Conservation (phyloP, 1,140 invertebrate species). For the Rhizoglyphus robini region DNA sequence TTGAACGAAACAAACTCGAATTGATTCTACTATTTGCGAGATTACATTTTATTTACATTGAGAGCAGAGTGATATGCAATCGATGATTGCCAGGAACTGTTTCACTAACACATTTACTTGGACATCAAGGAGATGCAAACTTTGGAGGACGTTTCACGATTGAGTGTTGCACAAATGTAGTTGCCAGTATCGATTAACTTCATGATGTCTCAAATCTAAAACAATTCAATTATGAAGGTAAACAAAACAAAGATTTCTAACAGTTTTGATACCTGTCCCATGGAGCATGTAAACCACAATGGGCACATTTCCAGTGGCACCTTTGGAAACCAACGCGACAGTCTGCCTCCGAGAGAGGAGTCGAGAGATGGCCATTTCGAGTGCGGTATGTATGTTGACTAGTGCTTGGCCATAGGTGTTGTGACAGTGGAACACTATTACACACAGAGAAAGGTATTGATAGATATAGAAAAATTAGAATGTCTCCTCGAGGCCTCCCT, state of each 20-base stretch:
- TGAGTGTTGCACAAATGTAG: slow-evolving; percentile 62
- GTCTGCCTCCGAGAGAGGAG: slow-evolving; percentile 64
- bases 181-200: slow-evolving; percentile 63
- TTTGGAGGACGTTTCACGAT: too few species aligned
- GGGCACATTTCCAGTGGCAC: slow-evolving; percentile 84
- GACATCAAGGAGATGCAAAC: slow-evolving; percentile 53
- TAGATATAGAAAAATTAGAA: too few species aligned
- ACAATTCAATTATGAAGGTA: not conserved
- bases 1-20: too few species aligned
- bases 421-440: slow-evolving; percentile 88
- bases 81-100: too few species aligned
- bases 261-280: slow-evolving; percentile 67
- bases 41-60: too few species aligned
- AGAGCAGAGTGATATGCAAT: too few species aligned
- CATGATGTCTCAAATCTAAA: slow-evolving; percentile 45
- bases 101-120: too few species aligned
- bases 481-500: slow-evolving; percentile 60
- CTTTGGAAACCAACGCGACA: slow-evolving; percentile 94
- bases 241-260: slow-evolving; percentile 26
- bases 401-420: slow-evolving; percentile 96
- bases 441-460: slow-evolving; percentile 48
- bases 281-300: slow-evolving; percentile 91
- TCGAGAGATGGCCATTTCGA: slow-evolving; percentile 40
- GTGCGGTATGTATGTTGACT: slow-evolving; percentile 72
- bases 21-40: too few species aligned